These are phyloP conservation scores for Eumacrocentrus americanus DNA, from an alignment of 2,888 invertebrate genomes.

Conservation along the genomic window DNA sequence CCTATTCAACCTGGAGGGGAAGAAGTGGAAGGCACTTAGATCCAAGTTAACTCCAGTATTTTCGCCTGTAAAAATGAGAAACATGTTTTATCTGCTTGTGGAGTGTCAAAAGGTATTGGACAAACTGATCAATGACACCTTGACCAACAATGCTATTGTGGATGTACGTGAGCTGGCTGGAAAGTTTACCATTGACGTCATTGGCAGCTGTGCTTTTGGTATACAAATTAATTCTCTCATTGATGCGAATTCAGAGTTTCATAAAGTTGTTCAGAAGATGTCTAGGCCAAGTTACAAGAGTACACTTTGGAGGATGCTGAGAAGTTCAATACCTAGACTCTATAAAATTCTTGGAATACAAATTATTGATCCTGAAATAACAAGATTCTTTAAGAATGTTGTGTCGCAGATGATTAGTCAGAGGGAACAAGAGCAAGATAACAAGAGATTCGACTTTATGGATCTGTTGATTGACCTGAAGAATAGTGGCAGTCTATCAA, in stretches of 20 bases:
- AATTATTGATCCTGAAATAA: slow-evolving; percentile 51
- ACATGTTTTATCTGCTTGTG: slow-evolving; percentile 60
- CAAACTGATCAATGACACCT: slow-evolving; percentile 43
- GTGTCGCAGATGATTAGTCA: slow-evolving; percentile 55
- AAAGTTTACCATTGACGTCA: slow-evolving; percentile 63
- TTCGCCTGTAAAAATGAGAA: slow-evolving; percentile 63
- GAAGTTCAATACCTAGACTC: slow-evolving; percentile 50
- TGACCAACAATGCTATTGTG: slow-evolving; percentile 34
- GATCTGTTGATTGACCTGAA: slow-evolving; percentile 59
- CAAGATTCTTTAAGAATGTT: slow-evolving; percentile 53
- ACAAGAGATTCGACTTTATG: slow-evolving; percentile 58
- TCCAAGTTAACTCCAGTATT: slow-evolving; percentile 63
- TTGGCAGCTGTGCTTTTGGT: slow-evolving; percentile 63
- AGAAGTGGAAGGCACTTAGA: slow-evolving; percentile 61
- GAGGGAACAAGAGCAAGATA: slow-evolving; percentile 40
- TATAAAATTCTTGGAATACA: slow-evolving; percentile 48
- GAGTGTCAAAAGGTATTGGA: slow-evolving; percentile 58
- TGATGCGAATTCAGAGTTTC: slow-evolving; percentile 58
- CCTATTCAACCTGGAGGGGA: slow-evolving; percentile 59
- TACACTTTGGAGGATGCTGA: slow-evolving; percentile 55
- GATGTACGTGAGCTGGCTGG: slow-evolving; percentile 60
- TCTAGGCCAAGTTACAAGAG: slow-evolving; percentile 55
- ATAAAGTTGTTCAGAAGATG: slow-evolving; percentile 53
- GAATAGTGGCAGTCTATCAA: slow-evolving; percentile 41
- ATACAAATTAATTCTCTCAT: slow-evolving; percentile 61